A percentile compares a stretch with the other conserved stretches of the same genome.
These are phyloP conservation scores for Phylloscopus collybita DNA, from an alignment of 2,797 vertebrate genomes.

Conservation along the genomic window DNA sequence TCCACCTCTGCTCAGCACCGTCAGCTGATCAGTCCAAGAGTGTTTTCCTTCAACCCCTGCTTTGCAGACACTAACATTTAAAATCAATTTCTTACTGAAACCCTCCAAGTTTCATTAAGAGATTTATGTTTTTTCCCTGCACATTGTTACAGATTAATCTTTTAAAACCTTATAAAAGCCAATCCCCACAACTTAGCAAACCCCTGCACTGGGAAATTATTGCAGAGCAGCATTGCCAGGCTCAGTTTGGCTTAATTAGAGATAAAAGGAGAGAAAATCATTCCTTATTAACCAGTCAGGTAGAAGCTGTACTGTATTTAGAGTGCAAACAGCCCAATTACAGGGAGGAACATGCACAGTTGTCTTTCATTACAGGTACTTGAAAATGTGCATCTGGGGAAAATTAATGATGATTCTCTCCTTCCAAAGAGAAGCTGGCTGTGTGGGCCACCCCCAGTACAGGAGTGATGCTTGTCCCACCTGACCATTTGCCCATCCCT, in stretches of 20 bases:
- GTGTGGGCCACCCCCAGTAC: rapidly evolving
- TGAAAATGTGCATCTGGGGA: background rate
- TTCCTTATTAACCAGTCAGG: conserved; percentile 47
- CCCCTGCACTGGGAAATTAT: background rate
- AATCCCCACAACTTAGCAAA: background rate
- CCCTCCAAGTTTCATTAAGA: background rate
- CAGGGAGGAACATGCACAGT: background rate
- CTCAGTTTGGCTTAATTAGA: conserved; percentile 39
- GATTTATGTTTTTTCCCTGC: background rate
- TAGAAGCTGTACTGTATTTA: conserved; percentile 33
- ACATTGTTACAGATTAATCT: conserved; percentile 12
- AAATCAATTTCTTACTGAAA: background rate
- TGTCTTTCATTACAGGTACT: conserved; percentile 25
- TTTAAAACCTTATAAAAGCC: background rate
- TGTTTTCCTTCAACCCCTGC: background rate
- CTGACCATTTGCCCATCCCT: background rate
- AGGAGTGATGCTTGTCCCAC: background rate
- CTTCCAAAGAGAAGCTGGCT: background rate
- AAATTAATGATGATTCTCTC: background rate
- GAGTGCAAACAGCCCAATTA: conserved; percentile 40
- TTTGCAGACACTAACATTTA: background rate
- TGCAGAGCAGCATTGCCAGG: background rate
- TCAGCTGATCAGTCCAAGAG: background rate
- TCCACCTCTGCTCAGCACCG: rapidly evolving
- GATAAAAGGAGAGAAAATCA: conserved; percentile 39